Evolutionary conservation across 2,888 invertebrate genomes (phyloP), one percentile per base, ranked within the genome.

Genomic region (Cerceris rybyensis): DNA sequence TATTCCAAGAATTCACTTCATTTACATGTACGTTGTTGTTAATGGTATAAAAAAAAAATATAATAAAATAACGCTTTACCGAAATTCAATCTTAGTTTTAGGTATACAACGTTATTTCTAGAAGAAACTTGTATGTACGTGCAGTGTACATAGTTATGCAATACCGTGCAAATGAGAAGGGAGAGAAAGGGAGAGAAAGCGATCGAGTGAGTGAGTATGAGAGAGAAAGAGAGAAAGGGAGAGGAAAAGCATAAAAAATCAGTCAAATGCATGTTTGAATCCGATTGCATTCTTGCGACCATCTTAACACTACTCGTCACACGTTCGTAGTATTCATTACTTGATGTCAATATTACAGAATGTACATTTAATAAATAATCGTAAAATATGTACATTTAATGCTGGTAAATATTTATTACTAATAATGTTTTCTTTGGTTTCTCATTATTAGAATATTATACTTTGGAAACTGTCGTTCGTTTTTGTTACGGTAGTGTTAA

Each of bases 21-120:
- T 89, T 90, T 90, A 91, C 86, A 88, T 89, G 89, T 91, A 90
- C 87, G 89, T 90, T 90, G 90, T 91, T 90, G 89, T 89, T 90
- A 90, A 89, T 89, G 84, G 88, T 88, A 89, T 81, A 86, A 86
- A 83, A 28, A 28, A 28, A 86, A 86, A 81, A 81, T 86, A 88
- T 87, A 87, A 89, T 87, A 87, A 89, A 89, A 86, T 90, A 90
- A 90, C 87, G 90, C 90, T 91, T 91, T 90, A 90, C 86, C 87
- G 90, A 90, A 90, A 90, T 89, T 89, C 88, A 89, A 86, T 87
- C 82, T 87, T 90, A 90, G 87, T 87, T 89, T 87, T 91, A 90
- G 85, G 70, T 83, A 83, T 86, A 86, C 86, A 85, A 88, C 86
- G 88, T 88, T 89, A 89, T 87, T 89, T 89, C 88, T 90, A 90